Conservation (phyloP, 2,888 invertebrate genomes). For the Andrena praecox region DNA sequence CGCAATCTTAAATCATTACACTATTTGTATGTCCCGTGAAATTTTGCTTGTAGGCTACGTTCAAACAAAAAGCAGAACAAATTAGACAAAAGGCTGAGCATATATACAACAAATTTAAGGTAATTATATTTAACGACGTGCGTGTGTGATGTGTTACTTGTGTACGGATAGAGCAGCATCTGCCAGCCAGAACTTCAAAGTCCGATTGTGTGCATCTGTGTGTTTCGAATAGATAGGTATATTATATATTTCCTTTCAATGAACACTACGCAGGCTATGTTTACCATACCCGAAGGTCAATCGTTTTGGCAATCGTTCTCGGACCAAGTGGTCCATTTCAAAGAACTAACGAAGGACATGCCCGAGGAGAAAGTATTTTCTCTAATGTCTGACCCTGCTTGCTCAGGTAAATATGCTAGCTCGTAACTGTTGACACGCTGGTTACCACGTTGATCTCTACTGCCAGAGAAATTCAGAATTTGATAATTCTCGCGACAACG, state of each 20-base stretch:
- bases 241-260: constrained; percentile 28
- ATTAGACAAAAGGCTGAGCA: constrained; percentile 90
- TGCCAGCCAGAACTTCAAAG: not conserved
- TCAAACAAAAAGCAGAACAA: constrained; percentile 89
- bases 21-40: not conserved
- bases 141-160: not conserved
- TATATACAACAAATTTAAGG: constrained; percentile 87
- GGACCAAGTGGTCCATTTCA: constrained; percentile 89
- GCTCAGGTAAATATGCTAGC: constrained; percentile 80
- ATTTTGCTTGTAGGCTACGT: constrained; percentile 82
- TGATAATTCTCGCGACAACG: not conserved
- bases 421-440: not conserved
- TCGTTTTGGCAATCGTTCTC: constrained; percentile 91
- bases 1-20: not conserved
- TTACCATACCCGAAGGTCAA: constrained; percentile 87
- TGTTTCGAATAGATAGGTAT: not conserved
- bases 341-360: constrained; percentile 88
- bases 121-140: constrained; percentile 67
- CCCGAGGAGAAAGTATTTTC: constrained; percentile 87
- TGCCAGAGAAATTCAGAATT: not conserved
- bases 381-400: constrained; percentile 88
- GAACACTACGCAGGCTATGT: constrained; percentile 86
- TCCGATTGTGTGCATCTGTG: not conserved
- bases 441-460: not conserved
- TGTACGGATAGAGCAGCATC: not conserved